phyloP scores from a whole-genome alignment of 2,113 vertebrate species.

The Indicator indicator region DNA sequence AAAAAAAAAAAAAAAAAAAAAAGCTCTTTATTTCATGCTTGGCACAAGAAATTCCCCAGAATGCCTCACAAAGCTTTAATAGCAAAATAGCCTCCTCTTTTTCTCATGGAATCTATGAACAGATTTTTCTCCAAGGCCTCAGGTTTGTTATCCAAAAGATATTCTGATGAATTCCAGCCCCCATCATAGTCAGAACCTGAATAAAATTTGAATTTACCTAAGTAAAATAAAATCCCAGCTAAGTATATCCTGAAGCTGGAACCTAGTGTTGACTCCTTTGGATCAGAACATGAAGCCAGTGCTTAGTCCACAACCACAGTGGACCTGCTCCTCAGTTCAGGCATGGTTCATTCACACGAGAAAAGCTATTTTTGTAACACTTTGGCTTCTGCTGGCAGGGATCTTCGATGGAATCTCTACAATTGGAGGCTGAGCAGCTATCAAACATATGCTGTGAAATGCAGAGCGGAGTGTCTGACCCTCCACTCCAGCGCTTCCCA shows the following conservation, averaged over 20 bases:
- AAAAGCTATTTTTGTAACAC: neutral
- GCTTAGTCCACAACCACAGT: neutral
- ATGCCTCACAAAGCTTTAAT: neutral
- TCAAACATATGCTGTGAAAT: conserved; percentile 6
- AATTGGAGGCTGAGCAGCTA: neutral
- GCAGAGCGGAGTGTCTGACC: conserved; percentile 7
- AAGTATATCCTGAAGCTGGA: neutral
- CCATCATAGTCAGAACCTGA: neutral
- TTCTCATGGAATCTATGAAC: neutral
- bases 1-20: conserved; percentile 2
- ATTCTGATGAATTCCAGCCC: neutral
- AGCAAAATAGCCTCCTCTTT: neutral
- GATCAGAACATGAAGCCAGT: neutral
- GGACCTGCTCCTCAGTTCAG: neutral
- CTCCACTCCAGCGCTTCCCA: conserved; percentile 2
- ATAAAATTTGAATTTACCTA: neutral
- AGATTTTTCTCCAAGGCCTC: neutral
- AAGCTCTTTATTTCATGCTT: neutral
- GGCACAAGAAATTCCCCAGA: neutral
- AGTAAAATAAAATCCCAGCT: neutral
- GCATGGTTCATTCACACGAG: neutral
- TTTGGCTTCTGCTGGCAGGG: neutral
- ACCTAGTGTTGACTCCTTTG: neutral
- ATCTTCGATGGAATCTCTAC: conserved; percentile 1
- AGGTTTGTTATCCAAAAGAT: neutral